These are phyloP conservation scores for Anseranas semipalmata DNA, from an alignment of 2,113 vertebrate genomes.

Conservation along the genomic window DNA sequence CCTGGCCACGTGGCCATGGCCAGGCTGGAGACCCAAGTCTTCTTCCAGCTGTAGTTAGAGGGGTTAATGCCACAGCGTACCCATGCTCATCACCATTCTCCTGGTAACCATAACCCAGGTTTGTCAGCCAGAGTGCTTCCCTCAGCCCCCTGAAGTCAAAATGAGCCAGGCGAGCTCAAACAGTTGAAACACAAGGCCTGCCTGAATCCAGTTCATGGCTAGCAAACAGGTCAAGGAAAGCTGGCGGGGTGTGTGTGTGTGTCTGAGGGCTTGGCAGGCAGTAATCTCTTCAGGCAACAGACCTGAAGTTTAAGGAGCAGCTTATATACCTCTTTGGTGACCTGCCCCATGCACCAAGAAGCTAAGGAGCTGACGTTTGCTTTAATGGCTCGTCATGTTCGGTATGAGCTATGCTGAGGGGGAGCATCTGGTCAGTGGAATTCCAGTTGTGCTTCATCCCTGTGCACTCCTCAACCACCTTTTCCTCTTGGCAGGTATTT, in stretches of 20 bases:
- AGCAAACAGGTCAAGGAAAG: conserved; percentile 38
- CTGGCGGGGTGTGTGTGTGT: accelerated
- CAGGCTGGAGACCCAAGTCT: not conserved
- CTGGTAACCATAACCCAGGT: not conserved
- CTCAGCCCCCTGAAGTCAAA: not conserved
- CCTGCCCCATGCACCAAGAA: not conserved
- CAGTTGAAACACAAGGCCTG: not conserved
- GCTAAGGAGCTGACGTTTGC: not conserved
- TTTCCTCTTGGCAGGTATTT: not conserved
- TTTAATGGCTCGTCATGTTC: not conserved
- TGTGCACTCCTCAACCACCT: not conserved
- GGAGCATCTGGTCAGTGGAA: not conserved
- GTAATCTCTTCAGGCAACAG: not conserved
- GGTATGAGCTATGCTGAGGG: accelerated
- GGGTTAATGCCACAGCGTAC: not conserved
- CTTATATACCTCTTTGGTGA: not conserved
- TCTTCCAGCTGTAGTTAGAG: not conserved
- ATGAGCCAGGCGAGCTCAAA: accelerated
- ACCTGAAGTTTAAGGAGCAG: not conserved
- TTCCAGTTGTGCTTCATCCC: not conserved
- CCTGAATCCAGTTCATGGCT: not conserved
- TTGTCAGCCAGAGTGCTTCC: not conserved
- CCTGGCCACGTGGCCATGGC: not conserved
- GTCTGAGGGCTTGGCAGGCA: not conserved
- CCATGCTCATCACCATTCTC: not conserved